phyloP scores from a whole-genome alignment of 2,113 vertebrate genomes.

The Mesoclemmys tuberculata region DNA sequence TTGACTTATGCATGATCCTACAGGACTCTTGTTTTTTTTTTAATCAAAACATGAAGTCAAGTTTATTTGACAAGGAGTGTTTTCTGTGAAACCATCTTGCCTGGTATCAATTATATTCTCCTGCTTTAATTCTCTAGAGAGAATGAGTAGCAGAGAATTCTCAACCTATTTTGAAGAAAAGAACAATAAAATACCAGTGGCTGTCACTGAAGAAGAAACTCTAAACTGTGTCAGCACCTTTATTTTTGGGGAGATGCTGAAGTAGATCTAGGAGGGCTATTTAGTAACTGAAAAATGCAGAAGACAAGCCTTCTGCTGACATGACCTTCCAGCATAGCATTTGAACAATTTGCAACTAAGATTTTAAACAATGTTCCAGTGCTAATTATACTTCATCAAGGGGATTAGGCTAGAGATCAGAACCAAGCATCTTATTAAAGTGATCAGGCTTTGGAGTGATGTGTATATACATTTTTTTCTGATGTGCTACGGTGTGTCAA shows the following conservation, averaged over 20 bases:
- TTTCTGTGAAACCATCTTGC: neutral
- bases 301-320: neutral
- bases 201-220: neutral
- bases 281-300: neutral
- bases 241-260: neutral
- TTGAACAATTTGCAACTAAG: neutral
- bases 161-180: neutral
- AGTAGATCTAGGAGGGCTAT: rapidly evolving
- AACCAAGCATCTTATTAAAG: neutral
- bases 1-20: no score
- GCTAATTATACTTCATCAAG: conserved; percentile 45
- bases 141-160: neutral
- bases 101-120: neutral
- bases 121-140: neutral
- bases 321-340: neutral
- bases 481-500: neutral
- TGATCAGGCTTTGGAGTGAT: neutral
- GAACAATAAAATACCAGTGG: neutral
- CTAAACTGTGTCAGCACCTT: neutral
- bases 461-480: neutral
- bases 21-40: no score
- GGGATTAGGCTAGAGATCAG: neutral
- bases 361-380: conserved; percentile 30
- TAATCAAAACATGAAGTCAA: conserved; percentile 41
- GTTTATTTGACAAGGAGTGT: neutral